Percentiles rank a stretch among this genome's conserved stretches.
Conservation (phyloP, 2,113 vertebrate genomes). For the Loxodonta africana region DNA sequence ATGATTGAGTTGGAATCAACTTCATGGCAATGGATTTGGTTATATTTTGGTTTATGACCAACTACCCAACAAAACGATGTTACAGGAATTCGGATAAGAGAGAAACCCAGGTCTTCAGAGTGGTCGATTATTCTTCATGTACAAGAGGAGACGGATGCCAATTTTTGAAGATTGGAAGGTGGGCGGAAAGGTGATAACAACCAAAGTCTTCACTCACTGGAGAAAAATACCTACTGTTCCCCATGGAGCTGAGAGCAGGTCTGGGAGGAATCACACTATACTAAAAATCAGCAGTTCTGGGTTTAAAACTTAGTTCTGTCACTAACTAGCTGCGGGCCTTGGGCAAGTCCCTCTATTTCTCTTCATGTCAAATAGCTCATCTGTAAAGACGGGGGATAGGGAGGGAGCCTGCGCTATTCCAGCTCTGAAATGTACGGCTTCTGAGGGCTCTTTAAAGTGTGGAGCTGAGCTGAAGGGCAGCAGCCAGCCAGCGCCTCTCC, state of each 20-base stretch:
- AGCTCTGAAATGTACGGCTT: neutral
- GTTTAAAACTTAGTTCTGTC: neutral
- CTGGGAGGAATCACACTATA: neutral
- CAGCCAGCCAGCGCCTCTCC: neutral
- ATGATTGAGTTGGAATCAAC: neutral
- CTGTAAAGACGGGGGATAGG: neutral
- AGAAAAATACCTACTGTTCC: neutral
- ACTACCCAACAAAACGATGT: rapidly evolving
- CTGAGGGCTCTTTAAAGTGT: neutral
- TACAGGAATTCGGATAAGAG: neutral
- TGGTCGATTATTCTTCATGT: rapidly evolving
- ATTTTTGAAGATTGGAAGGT: neutral
- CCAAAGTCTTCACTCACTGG: no score
- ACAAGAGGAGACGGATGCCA: rapidly evolving
- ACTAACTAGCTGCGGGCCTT: rapidly evolving
- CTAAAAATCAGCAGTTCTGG: neutral
- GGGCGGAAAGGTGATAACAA: rapidly evolving
- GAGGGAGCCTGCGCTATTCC: no score
- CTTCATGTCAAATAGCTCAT: neutral
- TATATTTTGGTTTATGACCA: neutral
- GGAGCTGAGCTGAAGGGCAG: neutral
- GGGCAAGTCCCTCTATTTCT: neutral
- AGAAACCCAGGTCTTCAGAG: rapidly evolving
- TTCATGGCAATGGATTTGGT: no score
- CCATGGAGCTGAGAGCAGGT: no score